Conservation (phyloP, 2,113 vertebrate species). For the Zosterops hypoxanthus region DNA sequence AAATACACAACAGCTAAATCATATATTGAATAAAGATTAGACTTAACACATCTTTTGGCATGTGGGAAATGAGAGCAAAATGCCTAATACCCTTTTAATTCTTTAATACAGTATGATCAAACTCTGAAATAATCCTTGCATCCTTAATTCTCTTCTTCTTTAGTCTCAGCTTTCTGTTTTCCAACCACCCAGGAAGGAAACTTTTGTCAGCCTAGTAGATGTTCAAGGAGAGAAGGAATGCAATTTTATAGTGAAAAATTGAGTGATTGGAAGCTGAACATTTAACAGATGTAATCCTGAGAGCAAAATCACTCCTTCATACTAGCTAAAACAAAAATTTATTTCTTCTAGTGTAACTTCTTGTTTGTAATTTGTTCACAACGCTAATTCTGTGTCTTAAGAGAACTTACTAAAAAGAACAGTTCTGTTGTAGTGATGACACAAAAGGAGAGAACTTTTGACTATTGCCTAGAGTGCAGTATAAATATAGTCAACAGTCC, state of each 20-base stretch:
- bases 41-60: background rate
- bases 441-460: background rate
- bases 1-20: background rate
- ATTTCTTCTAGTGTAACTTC: background rate
- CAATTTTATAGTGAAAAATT: background rate
- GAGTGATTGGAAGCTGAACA: background rate
- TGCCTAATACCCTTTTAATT: background rate
- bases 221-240: background rate
- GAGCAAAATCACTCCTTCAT: background rate
- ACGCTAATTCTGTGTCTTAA: background rate
- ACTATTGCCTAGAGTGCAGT: background rate
- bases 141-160: background rate
- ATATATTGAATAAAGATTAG: background rate
- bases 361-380: background rate
- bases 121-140: background rate
- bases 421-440: background rate
- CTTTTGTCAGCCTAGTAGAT: background rate
- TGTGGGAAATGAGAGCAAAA: background rate
- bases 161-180: background rate
- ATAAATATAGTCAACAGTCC: background rate
- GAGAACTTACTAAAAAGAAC: background rate
- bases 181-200: background rate
- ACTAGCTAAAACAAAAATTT: background rate
- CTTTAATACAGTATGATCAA: background rate
- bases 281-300: background rate